Evolutionary conservation across 2,888 invertebrate species (phyloP).

Genomic region (Carcina quercana): DNA sequence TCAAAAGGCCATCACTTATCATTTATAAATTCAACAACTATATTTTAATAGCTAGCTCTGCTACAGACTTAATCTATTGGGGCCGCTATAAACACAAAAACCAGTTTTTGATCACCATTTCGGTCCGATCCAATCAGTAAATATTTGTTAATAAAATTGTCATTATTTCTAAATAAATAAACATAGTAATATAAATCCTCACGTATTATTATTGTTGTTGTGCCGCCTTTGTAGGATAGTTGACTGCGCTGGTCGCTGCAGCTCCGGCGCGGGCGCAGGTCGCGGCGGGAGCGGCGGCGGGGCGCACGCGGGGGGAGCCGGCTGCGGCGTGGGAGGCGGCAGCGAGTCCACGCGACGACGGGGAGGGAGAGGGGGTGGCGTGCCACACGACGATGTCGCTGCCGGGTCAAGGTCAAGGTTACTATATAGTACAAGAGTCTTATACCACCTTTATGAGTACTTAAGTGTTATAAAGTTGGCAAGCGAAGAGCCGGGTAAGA

Average conservation of each 20-base stretch:
- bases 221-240: slow-evolving; percentile 60
- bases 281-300: slow-evolving; percentile 56
- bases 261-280: slow-evolving; percentile 56
- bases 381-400: slow-evolving; percentile 31
- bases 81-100: neutral
- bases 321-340: slow-evolving; percentile 46
- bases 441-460: too few species aligned
- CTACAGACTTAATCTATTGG: neutral
- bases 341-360: slow-evolving; percentile 53
- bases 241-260: slow-evolving; percentile 66
- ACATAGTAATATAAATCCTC: slow-evolving; percentile 10
- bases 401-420: neutral
- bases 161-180: neutral
- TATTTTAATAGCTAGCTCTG: neutral
- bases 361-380: slow-evolving; percentile 64
- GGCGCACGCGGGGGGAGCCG: slow-evolving; percentile 19
- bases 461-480: too few species aligned
- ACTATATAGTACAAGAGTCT: too few species aligned
- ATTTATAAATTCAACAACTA: neutral
- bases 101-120: neutral
- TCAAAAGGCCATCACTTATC: too few species aligned
- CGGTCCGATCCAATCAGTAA: neutral
- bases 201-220: slow-evolving; percentile 31
- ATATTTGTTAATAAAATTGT: neutral
- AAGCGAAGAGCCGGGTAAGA: too few species aligned